Conservation (phyloP, 2,797 vertebrate species). For the Sebastes hubbsi region DNA sequence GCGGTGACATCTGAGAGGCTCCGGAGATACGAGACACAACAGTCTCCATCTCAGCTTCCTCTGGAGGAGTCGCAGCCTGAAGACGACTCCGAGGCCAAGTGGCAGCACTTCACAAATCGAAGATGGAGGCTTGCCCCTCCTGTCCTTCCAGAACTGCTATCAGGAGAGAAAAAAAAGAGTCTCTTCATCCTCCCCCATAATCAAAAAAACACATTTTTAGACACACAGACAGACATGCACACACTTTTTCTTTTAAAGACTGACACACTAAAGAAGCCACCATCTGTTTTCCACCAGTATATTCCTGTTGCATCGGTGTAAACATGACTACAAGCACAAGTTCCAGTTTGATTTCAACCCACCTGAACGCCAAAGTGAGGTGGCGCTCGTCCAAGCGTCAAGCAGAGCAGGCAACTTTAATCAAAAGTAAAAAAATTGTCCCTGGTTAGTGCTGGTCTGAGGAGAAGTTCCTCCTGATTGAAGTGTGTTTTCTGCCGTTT, state of each 20-base stretch:
- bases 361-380: not conserved
- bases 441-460: slow-evolving; percentile 32
- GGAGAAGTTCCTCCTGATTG: slow-evolving; percentile 70
- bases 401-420: not conserved
- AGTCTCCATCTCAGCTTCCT: slow-evolving; percentile 13
- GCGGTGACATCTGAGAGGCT: slow-evolving; percentile 64
- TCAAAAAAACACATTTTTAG: not conserved
- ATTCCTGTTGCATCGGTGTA: not conserved
- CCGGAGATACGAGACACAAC: slow-evolving; percentile 53
- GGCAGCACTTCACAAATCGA: slow-evolving; percentile 79
- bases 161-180: slow-evolving; percentile 6
- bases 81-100: slow-evolving; percentile 67
- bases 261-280: slow-evolving; percentile 27
- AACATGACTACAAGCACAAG: too few species aligned
- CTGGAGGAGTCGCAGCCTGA: slow-evolving; percentile 57
- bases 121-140: slow-evolving; percentile 59
- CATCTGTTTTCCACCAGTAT: slow-evolving; percentile 47
- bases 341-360: not conserved
- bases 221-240: not conserved
- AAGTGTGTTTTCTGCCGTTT: slow-evolving; percentile 81
- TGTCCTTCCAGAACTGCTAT: slow-evolving; percentile 34
- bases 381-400: rapidly evolving
- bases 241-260: slow-evolving; percentile 11
- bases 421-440: slow-evolving; percentile 32
- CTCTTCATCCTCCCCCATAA: slow-evolving; percentile 19